Evolutionary conservation across 2,888 invertebrate species (phyloP).

Genomic region (Calameuta filiformis): DNA sequence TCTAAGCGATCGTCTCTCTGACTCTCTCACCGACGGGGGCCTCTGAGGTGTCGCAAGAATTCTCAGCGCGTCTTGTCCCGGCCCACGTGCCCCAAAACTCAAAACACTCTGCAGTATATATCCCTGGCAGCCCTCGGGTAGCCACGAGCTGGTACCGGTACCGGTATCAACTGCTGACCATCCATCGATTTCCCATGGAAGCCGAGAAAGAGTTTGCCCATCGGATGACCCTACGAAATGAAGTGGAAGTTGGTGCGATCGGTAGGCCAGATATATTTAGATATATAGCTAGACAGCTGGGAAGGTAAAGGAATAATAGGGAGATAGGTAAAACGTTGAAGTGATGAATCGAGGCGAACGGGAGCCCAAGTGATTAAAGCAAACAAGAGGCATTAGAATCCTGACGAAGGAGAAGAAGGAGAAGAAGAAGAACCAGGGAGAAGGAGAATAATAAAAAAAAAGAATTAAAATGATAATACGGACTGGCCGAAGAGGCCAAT

Average conservation of each 20-base stretch:
- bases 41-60: neutral
- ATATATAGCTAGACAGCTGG: neutral
- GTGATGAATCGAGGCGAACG: neutral
- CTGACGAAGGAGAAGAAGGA: neutral
- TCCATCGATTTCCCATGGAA: neutral
- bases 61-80: neutral
- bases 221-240: neutral
- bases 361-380: neutral
- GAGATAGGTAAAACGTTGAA: neutral
- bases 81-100: neutral
- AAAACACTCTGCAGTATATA: neutral
- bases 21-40: neutral
- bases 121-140: neutral
- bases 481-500: neutral
- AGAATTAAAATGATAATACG: neutral
- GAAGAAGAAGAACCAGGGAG: neutral
- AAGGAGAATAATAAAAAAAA: neutral
- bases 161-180: neutral
- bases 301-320: no score
- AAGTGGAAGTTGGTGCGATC: neutral
- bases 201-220: neutral
- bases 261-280: neutral
- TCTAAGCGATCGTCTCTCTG: neutral
- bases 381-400: neutral
- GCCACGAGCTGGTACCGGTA: neutral